A percentile compares a stretch with the other conserved stretches of the same genome.
phyloP scores from a whole-genome alignment of 2,113 vertebrate species.

The Epinephelus cyanopodus region DNA sequence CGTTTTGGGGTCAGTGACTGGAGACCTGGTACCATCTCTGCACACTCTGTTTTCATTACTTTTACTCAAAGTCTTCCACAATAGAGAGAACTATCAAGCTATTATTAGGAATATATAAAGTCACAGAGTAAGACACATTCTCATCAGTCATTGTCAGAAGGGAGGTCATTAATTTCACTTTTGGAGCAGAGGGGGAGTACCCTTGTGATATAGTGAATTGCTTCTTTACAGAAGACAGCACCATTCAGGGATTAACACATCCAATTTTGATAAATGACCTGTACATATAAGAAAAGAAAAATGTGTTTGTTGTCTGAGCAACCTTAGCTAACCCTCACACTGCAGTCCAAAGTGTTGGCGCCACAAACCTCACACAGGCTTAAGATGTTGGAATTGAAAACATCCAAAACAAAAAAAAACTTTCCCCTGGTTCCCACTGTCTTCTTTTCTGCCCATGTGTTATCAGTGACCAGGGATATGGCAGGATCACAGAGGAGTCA shows the following conservation, averaged over 20 bases:
- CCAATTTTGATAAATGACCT: conserved; percentile 50
- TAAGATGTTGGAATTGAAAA: conserved; percentile 63
- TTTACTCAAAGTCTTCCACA: conserved; percentile 47
- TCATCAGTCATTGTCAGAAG: conserved; percentile 58
- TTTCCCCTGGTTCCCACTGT: conserved; percentile 37
- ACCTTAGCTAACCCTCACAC: conserved; percentile 38
- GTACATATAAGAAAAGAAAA: conserved; percentile 26
- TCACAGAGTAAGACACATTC: conserved; percentile 29
- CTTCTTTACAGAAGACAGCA: conserved; percentile 46
- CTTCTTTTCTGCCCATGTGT: conserved; percentile 58
- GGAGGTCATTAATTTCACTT: conserved; percentile 56
- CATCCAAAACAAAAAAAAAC: conserved; percentile 57
- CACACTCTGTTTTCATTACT: conserved; percentile 61
- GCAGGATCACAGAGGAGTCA: conserved; percentile 71
- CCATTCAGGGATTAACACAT: conserved; percentile 49
- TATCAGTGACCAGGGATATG: conserved; percentile 58
- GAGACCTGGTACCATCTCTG: conserved; percentile 38
- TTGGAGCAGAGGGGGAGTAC: conserved; percentile 6
- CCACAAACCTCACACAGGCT: conserved; percentile 44
- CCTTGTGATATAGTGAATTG: conserved; percentile 27
- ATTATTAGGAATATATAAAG: conserved; percentile 41
- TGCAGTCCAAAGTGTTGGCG: conserved; percentile 47
- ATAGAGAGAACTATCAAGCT: conserved; percentile 28
- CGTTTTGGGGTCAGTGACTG: conserved; percentile 57
- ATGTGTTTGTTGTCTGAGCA: conserved; percentile 48